A percentile compares a stretch with the other conserved stretches of the same genome.
Conservation (phyloP, 2,888 invertebrate genomes). For the Sinopyrophorus schimmeli region DNA sequence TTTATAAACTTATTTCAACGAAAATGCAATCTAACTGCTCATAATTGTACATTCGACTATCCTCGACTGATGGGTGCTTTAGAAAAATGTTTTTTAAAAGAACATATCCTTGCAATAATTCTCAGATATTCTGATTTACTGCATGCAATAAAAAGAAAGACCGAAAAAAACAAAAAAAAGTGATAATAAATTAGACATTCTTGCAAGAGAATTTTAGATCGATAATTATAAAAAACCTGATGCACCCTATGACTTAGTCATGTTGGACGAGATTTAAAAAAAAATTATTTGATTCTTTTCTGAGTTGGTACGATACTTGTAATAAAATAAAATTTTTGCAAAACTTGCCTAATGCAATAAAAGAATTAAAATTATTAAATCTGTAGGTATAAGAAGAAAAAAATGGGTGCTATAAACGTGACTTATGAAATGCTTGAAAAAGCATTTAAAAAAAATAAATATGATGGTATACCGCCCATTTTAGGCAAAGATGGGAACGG, state of each 20-base stretch:
- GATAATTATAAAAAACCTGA: conserved; percentile 23
- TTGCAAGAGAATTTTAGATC: conserved; percentile 24
- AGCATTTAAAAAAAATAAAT: no score
- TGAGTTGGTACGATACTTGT: conserved; percentile 18
- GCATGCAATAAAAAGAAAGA: conserved; percentile 9
- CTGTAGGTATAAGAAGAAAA: conserved; percentile 1
- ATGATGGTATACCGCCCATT: no score
- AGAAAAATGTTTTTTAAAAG: no score
- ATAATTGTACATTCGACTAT: no score
- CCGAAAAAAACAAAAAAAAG: conserved; percentile 1
- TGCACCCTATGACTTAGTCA: conserved; percentile 27
- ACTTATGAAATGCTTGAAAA: conserved; percentile 2
- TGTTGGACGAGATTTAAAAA: conserved; percentile 26
- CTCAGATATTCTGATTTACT: conserved; percentile 2
- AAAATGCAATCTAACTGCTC: no score
- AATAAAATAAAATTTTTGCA: conserved; percentile 27
- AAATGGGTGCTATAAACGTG: conserved; percentile 6
- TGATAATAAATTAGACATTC: conserved; percentile 6
- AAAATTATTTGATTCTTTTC: conserved; percentile 18
- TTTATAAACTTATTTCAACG: no score
- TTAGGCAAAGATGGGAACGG: no score
- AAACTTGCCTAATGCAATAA: conserved; percentile 8
- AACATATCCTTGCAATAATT: no score
- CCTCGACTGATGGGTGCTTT: no score
- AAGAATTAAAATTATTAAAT: conserved; percentile 6